Conservation (phyloP, 2,888 invertebrate genomes). For the Halocaridina rubra region DNA sequence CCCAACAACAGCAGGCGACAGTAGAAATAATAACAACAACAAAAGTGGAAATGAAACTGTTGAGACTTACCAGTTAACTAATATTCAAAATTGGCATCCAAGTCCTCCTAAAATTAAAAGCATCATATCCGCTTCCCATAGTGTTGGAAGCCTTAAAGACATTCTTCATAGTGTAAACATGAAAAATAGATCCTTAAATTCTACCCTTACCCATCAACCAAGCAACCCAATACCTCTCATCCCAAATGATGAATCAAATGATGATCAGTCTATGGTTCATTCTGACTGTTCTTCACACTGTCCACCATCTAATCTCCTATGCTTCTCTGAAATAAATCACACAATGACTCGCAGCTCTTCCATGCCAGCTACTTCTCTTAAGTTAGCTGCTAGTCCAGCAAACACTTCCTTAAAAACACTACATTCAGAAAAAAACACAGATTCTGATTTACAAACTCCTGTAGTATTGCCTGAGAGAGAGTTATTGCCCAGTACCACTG, state of each 20-base stretch:
- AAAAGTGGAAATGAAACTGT: constrained; percentile 1
- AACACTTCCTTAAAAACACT: not conserved
- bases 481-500: not conserved
- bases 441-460: not conserved
- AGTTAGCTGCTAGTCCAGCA: constrained; percentile 8
- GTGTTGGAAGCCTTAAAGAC: constrained; percentile 41
- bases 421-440: not conserved
- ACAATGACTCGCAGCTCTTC: constrained; percentile 60
- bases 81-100: constrained; percentile 57
- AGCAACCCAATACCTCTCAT: not conserved
- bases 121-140: constrained; percentile 35
- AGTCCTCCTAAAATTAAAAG: constrained; percentile 20
- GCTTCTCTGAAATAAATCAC: constrained; percentile 42
- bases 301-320: constrained; percentile 37
- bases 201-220: not conserved
- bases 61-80: constrained; percentile 58
- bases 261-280: constrained; percentile 27
- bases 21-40: constrained; percentile 39
- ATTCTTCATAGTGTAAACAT: constrained; percentile 23
- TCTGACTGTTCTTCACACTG: constrained; percentile 42
- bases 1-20: not conserved
- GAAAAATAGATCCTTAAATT: constrained; percentile 7
- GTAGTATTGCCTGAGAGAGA: not conserved
- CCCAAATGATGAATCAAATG: not conserved
- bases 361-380: constrained; percentile 49